phyloP scores from a whole-genome alignment of 2,888 invertebrate genomes.

The Himalopsyche japonica region DNA sequence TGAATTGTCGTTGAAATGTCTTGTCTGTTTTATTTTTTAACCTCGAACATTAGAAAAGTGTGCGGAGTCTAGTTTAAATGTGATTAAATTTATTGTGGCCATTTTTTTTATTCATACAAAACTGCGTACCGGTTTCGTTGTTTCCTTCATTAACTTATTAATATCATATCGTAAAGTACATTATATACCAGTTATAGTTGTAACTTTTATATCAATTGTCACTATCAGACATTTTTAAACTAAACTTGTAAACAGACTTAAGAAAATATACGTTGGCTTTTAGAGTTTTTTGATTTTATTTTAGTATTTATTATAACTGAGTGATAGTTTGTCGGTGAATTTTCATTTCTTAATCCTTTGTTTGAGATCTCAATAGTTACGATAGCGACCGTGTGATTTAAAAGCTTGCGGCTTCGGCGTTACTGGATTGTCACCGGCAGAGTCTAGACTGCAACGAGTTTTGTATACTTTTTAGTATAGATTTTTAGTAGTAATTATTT shows the following conservation, averaged over 20 bases:
- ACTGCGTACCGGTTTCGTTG: not conserved
- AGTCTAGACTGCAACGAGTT: not conserved
- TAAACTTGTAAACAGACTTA: too few species aligned
- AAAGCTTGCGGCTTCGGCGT: not conserved
- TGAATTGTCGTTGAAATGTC: not conserved
- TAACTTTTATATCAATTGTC: not conserved
- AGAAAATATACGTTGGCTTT: too few species aligned
- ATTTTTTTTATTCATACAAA: not conserved
- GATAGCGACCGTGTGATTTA: not conserved
- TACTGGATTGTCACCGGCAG: not conserved
- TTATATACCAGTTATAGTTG: not conserved
- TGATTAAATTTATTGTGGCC: not conserved
- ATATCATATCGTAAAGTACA: not conserved
- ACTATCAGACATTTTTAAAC: not conserved
- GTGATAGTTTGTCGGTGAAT: too few species aligned
- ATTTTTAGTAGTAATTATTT: not conserved
- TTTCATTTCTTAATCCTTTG: not conserved
- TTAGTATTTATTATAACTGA: too few species aligned
- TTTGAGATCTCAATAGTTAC: not conserved
- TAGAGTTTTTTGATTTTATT: too few species aligned
- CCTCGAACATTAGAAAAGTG: not conserved
- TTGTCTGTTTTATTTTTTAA: not conserved
- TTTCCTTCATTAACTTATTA: not conserved
- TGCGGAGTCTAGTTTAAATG: not conserved
- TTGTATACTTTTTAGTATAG: not conserved